Evolutionary conservation across 2,888 invertebrate species (phyloP).

Genomic region (Archips xylosteana): DNA sequence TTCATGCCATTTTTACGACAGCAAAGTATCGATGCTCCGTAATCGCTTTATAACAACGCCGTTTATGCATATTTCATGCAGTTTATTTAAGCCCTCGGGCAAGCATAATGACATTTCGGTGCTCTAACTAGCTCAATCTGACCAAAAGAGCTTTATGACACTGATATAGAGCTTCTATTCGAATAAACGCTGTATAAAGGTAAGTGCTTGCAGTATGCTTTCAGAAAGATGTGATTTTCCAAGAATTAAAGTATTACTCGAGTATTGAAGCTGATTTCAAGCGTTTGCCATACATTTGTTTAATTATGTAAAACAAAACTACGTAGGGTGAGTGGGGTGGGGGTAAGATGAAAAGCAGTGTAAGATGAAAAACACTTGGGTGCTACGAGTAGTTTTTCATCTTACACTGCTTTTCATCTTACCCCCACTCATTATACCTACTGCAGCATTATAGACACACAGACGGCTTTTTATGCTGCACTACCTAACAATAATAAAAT

Average conservation of each 20-base stretch:
- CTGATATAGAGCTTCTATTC: neutral
- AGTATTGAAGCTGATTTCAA: neutral
- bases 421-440: no score
- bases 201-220: constrained; percentile 18
- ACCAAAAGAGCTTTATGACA: constrained; percentile 16
- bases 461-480: no score
- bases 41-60: constrained; percentile 65
- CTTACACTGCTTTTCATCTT: no score
- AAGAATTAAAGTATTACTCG: constrained; percentile 9
- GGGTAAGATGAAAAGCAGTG: no score
- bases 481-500: no score
- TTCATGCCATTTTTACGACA: constrained; percentile 52
- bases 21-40: constrained; percentile 50
- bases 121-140: constrained; percentile 4
- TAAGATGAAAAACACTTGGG: no score
- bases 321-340: no score
- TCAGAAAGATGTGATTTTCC: constrained; percentile 24
- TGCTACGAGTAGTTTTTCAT: no score
- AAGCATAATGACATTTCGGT: constrained; percentile 23
- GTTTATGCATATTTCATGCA: constrained; percentile 54
- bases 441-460: no score
- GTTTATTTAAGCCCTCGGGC: constrained; percentile 49
- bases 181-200: neutral
- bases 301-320: no score
- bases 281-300: no score